These are phyloP conservation scores for Phyllopteryx taeniolatus DNA, from an alignment of 2,113 vertebrate species.

Conservation along the genomic window DNA sequence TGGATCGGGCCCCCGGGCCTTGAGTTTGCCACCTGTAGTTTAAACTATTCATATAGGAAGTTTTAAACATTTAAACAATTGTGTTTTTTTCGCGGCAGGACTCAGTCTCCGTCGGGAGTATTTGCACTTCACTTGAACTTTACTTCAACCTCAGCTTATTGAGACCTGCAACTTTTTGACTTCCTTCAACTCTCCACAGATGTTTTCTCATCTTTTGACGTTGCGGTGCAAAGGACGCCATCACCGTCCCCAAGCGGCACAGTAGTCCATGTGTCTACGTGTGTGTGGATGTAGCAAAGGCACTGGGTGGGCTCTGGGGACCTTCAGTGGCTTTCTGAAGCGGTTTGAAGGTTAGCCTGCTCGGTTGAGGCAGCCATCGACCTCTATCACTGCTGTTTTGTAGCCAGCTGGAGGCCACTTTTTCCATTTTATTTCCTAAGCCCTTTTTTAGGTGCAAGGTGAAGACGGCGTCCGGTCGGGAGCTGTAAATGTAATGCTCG, in stretches of 20 bases:
- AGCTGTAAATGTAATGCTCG: constrained; percentile 17
- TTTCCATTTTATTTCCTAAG: constrained; percentile 43
- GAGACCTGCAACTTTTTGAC: constrained; percentile 13
- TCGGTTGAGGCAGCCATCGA: constrained; percentile 44
- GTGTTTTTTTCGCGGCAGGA: no score
- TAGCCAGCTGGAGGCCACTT: constrained; percentile 49
- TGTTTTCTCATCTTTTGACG: constrained; percentile 30
- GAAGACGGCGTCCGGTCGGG: constrained; percentile 30
- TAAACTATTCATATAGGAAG: no score
- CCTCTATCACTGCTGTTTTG: constrained; percentile 53
- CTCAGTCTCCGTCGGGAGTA: no score
- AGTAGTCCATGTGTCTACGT: constrained; percentile 5
- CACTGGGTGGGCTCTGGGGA: constrained; percentile 52
- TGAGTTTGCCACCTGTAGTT: no score
- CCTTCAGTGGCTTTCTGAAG: constrained; percentile 55
- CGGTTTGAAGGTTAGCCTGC: constrained; percentile 60
- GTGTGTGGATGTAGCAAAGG: constrained; percentile 42
- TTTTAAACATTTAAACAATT: no score
- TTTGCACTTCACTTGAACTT: constrained; percentile 1
- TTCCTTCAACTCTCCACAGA: constrained; percentile 18
- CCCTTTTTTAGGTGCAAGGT: constrained; percentile 28
- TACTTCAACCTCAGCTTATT: neutral
- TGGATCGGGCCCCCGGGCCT: no score
- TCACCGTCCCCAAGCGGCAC: constrained; percentile 20
- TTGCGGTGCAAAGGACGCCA: constrained; percentile 21